Evolutionary conservation across 2,113 vertebrate species (phyloP).

Genomic region (Oophaga pumilio): DNA sequence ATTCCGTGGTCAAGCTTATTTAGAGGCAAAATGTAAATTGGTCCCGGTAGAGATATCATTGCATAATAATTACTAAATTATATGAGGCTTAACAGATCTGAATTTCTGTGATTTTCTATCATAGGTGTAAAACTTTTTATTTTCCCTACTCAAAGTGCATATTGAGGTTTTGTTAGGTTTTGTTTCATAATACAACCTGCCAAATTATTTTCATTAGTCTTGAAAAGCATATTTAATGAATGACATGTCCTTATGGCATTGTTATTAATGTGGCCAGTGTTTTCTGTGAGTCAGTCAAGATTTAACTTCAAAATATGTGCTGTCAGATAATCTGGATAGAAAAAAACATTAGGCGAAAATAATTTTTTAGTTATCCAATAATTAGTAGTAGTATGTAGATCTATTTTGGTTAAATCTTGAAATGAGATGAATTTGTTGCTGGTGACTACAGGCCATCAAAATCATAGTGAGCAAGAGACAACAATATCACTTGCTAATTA

Average conservation of each 20-base stretch:
- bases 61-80: slow-evolving; percentile 51
- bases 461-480: too few relatives aligned
- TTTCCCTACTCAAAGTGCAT: neutral
- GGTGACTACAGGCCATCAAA: too few relatives aligned
- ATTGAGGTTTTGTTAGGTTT: slow-evolving; percentile 21
- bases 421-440: too few relatives aligned
- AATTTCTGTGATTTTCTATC: slow-evolving; percentile 34
- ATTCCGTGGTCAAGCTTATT: slow-evolving; percentile 50
- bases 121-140: slow-evolving; percentile 26
- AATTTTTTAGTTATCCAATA: too few relatives aligned
- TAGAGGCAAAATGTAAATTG: slow-evolving; percentile 35
- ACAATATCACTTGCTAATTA: too few relatives aligned
- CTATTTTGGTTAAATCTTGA: too few relatives aligned
- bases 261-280: neutral
- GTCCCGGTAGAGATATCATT: slow-evolving; percentile 45
- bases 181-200: neutral
- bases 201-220: neutral
- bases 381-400: too few relatives aligned
- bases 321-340: neutral
- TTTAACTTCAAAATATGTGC: neutral
- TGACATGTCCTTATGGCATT: neutral
- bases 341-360: neutral
- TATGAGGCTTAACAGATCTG: slow-evolving; percentile 24
- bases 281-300: neutral
- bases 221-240: slow-evolving; percentile 21